Evolutionary conservation across 2,797 vertebrate genomes (phyloP), one percentile per base, ranked within the genome.

Genomic region (Bradypodion ventrale): DNA sequence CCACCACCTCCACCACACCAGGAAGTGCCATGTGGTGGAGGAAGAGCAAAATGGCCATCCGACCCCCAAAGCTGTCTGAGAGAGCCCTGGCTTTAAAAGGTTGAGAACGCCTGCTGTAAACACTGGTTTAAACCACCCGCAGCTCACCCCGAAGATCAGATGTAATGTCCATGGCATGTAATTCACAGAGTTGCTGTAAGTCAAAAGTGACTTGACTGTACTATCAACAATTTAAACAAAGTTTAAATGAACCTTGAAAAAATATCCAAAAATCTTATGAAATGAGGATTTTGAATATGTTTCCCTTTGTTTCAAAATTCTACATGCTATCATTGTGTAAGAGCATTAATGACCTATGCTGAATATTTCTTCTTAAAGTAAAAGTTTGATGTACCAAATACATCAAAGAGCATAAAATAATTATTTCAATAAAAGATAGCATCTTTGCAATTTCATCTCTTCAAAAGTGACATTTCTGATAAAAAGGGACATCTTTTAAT

Each of bases 301-400:
- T 85, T 77, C 46, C 7, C 2, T n/a, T 78, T 35, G 37, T 7
- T 74, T 73, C 69, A 66, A 29, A 65, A 66, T 52, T 66, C 49
- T 60, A 75, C 7, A 32, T 10, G 1, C 23, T 62, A 66, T 25
- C 35, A 66, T 44, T 73, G 35, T 29, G 63, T 73, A 89, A 87
- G 27, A 86, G 63, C 65, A 35, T 23, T 83, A n/a, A 21, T 75
- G n/a, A 29, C 40, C 27, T 29, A 19, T 10, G 89, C 79, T 72
- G 81, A 90, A 46, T n/a, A 84, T 87, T 79, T 84, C 63, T 83
- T 87, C 91, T 84, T 40, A 78, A 86, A 86, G 68, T 52, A 60
- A 29, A 81, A 76, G 85, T 7, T 78, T 32, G 69, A 56, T 15
- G 35, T 52, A 66, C 15, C 15, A 91, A 91, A 83, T 2, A 5